A percentile compares a stretch with the other conserved stretches of the same genome.
These are phyloP conservation scores for Aythya baeri DNA, from an alignment of 2,113 vertebrate genomes.

Conservation along the genomic window DNA sequence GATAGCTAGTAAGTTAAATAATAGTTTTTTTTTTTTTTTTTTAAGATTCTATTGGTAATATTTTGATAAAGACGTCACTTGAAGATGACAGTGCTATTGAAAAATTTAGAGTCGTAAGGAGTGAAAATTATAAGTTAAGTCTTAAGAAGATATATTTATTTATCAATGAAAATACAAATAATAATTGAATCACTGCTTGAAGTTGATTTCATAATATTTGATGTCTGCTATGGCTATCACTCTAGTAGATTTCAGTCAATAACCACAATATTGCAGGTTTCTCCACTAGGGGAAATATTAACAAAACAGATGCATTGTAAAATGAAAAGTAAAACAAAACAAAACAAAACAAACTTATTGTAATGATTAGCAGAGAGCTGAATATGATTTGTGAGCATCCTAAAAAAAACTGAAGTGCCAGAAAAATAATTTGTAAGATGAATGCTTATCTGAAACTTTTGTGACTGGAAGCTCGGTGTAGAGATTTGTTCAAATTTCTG, in stretches of 20 bases:
- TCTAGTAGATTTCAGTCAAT: not conserved
- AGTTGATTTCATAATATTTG: not conserved
- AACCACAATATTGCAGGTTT: not conserved
- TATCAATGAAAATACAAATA: constrained; percentile 4
- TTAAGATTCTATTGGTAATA: not conserved
- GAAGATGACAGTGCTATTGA: not conserved
- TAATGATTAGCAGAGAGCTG: not conserved
- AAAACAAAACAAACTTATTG: not conserved
- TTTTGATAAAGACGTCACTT: constrained; percentile 40
- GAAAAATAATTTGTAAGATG: not conserved
- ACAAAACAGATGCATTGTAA: not conserved
- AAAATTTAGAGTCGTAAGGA: not conserved
- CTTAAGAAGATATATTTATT: not conserved
- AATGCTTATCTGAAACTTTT: not conserved
- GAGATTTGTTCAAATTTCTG: not conserved
- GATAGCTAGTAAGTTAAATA: constrained; percentile 3
- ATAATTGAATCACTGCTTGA: not conserved
- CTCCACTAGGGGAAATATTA: not conserved
- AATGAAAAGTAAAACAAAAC: not conserved
- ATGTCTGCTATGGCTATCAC: not conserved
- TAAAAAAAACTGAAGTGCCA: not conserved
- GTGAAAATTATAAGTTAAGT: constrained; percentile 16
- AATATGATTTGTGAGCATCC: not conserved
- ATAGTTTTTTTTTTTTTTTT: not conserved
- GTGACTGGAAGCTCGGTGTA: not conserved